These are phyloP conservation scores for Paracyclopina nana DNA, from an alignment of 1,140 invertebrate genomes.

Conservation along the genomic window DNA sequence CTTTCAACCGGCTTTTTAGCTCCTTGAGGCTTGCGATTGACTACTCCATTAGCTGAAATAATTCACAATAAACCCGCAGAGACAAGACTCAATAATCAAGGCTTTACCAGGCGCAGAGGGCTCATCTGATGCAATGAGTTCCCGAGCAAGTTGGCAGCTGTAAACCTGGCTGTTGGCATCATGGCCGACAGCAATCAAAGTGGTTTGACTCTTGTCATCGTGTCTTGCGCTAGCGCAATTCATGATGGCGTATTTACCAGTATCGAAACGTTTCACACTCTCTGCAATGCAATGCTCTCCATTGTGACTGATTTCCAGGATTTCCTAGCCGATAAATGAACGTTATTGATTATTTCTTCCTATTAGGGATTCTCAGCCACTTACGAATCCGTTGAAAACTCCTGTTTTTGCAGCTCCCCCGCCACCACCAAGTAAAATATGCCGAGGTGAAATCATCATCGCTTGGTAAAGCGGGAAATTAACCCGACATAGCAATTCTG, in stretches of 20 bases:
- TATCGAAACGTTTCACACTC: constrained; percentile 67
- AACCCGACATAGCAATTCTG: constrained; percentile 24
- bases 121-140: neutral
- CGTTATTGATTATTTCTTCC: neutral
- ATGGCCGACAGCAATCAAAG: constrained; percentile 64
- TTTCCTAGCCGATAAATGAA: constrained; percentile 32
- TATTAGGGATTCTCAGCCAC: neutral
- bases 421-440: constrained; percentile 80
- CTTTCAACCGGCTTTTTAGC: neutral
- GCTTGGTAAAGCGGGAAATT: constrained; percentile 86
- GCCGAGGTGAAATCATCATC: constrained; percentile 67
- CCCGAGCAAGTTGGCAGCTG: neutral
- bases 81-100: neutral
- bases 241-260: constrained; percentile 72
- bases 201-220: constrained; percentile 32
- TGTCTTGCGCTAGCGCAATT: constrained; percentile 44
- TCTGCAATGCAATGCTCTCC: constrained; percentile 55
- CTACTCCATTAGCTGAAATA: neutral
- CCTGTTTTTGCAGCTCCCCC: constrained; percentile 86
- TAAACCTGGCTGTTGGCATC: constrained; percentile 35
- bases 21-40: neutral
- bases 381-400: constrained; percentile 72
- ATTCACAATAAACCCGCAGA: neutral
- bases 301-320: constrained; percentile 68
- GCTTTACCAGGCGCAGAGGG: neutral